phyloP scores from a whole-genome alignment of 2,888 invertebrate species.

The Neoscelio sp. region DNA sequence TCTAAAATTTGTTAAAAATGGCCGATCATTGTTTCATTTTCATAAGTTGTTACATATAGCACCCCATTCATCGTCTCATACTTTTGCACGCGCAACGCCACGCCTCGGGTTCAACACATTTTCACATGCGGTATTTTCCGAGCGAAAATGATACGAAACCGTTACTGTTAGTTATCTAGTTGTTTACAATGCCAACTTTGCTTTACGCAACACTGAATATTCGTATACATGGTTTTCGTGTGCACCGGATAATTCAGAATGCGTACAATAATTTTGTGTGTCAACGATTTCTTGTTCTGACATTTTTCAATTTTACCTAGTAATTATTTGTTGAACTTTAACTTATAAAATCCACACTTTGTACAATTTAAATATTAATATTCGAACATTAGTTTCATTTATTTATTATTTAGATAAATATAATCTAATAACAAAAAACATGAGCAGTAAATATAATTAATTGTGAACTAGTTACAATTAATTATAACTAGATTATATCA shows the following conservation, averaged over 20 bases:
- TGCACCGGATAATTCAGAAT: constrained; percentile 32
- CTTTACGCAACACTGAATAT: constrained; percentile 61
- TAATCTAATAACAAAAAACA: too few species aligned
- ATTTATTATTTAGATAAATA: too few species aligned
- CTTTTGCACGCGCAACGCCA: constrained; percentile 6
- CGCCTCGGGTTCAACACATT: constrained; percentile 7
- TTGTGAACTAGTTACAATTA: too few species aligned
- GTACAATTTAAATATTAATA: too few species aligned
- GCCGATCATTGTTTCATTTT: too few species aligned
- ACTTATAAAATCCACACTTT: neutral
- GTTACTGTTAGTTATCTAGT: constrained; percentile 59
- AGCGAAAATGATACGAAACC: constrained; percentile 39
- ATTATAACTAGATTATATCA: too few species aligned
- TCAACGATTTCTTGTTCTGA: constrained; percentile 36
- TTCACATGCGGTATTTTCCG: constrained; percentile 1
- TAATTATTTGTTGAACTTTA: constrained; percentile 29
- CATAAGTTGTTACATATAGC: neutral
- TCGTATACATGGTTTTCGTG: constrained; percentile 9
- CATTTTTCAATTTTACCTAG: constrained; percentile 28
- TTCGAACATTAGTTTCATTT: too few species aligned
- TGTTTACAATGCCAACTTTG: constrained; percentile 64
- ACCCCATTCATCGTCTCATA: constrained; percentile 28
- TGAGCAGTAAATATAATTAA: too few species aligned
- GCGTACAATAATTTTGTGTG: constrained; percentile 31
- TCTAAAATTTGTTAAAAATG: too few species aligned